Evolutionary conservation across 2,888 invertebrate genomes (phyloP), one percentile per base, ranked within the genome.

Genomic region (Hermaeophaga mercurialis): DNA sequence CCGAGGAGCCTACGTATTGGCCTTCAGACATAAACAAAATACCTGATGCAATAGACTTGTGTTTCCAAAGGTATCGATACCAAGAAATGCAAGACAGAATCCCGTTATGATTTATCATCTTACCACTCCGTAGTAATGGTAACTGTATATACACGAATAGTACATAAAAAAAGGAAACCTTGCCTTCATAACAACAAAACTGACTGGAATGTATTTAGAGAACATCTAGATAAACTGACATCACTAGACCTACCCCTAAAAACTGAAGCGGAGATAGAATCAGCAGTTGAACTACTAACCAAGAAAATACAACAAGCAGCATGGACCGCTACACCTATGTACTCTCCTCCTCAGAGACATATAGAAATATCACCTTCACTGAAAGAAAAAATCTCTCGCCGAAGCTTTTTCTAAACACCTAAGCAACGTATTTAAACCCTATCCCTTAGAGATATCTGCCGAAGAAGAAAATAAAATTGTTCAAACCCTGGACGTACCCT

Each of bases 1-100:
- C 22, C 7, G 22, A 7, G 22, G 22, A 22, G 22, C 22, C 22
- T 22, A 64, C 63, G 6, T 59, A 67, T 38, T 65, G 61, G 60
- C 61, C 64, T 1, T 52, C 61, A 18, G 64, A 66, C 47, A 15
- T 24, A 12, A 58, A 55, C 18, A 62, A 36, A 12, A 36, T n/a
- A 54, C 31, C 34, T 54, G 22, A 22, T 22, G 22, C 3, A 5
- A 22, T 22, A 22, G 22, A 22, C 22, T 22, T 34, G 43, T 28
- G 31, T 48, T 9, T 26, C 47, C 11, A 48, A 39, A 48, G 38
- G 41, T 14, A 54, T 38, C 36, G 36, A 36, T 54, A 33, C 46
- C 18, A 48, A 31, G 9, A 48, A 38, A n/a, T 48, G 33, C 33
- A 48, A 15, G 18, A 14, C 48, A 15, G n/a, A 48, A 48, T 38